Evolutionary conservation across 1,140 invertebrate species (phyloP), one percentile per base, ranked within the genome.

Genomic region (Cherax destructor): DNA sequence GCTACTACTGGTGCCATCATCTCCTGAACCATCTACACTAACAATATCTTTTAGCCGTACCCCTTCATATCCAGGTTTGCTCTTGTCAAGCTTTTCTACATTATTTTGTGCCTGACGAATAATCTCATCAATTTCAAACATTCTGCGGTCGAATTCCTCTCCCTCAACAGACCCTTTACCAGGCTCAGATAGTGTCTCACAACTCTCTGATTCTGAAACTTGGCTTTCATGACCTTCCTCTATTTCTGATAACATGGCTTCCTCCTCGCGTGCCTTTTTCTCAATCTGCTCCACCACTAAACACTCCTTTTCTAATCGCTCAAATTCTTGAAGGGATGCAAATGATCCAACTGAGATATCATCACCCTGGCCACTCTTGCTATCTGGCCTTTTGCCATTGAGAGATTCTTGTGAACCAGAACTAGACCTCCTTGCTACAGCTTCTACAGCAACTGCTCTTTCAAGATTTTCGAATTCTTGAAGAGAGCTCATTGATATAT

Each of bases 381-480:
- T 87, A 18, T 83, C 87, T 50, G 92, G 91, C 83, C 86, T 72
- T 78, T 84, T 93, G 9, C 92, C 92, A 92, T 93, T 93, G 16
- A 93, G 74, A 30, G 92, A 93, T 84, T 93, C 92, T 59, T 93
- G 92, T 59, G 92, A 93, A 50, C 92, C 92, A 41, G 92, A 93
- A 83, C 92, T 93, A 50, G 92, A 86, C 50, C 92, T 85, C 11
- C 92, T 89, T 52, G 90, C 88, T 50, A 90, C 90, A 52, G 78
- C 79, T 76, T 92, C 92, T 69, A 92, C 84, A 16, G 90, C 95
- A 95, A 93, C 96, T 96, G 93, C 96, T 96, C 96, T 96, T 95
- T 99, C 98, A 9, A 99, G 94, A 86, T 97, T 96, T 95, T 99
- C 98, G 95, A 99, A 99, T 94, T 99, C 98, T 94, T 98, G 98